Conservation (phyloP, 2,888 invertebrate genomes). For the Leptinotarsa rubiginosa region DNA sequence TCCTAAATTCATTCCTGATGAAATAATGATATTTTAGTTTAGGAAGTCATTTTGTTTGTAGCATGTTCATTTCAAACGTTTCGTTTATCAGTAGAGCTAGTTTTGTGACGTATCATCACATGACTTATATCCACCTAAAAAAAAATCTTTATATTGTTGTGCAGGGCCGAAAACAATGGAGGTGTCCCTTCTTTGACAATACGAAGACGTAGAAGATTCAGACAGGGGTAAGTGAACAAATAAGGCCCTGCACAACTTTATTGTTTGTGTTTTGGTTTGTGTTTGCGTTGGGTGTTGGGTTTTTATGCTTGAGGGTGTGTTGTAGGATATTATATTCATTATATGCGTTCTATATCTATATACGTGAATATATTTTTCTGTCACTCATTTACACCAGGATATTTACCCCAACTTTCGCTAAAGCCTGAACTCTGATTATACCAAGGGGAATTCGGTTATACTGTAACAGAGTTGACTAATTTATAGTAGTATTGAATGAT, state of each 20-base stretch:
- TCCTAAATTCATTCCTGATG: not conserved
- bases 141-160: constrained; percentile 61
- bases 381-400: too few relatives aligned
- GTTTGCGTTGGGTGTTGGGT: constrained; percentile 37
- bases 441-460: too few relatives aligned
- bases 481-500: too few relatives aligned
- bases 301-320: constrained; percentile 22
- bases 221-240: constrained; percentile 63
- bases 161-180: constrained; percentile 74
- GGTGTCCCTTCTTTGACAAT: constrained; percentile 71
- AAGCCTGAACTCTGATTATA: too few relatives aligned
- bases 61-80: constrained; percentile 3
- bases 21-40: not conserved
- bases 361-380: too few relatives aligned
- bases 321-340: not conserved
- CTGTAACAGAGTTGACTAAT: too few relatives aligned
- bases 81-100: constrained; percentile 11
- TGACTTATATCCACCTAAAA: constrained; percentile 21
- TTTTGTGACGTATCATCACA: constrained; percentile 1
- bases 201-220: constrained; percentile 66
- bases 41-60: not conserved
- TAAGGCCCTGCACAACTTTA: constrained; percentile 62
- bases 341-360: too few relatives aligned
- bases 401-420: too few relatives aligned
- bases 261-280: constrained; percentile 39